Conservation (phyloP, 1,140 invertebrate species). For the Diorhabda carinulata region DNA sequence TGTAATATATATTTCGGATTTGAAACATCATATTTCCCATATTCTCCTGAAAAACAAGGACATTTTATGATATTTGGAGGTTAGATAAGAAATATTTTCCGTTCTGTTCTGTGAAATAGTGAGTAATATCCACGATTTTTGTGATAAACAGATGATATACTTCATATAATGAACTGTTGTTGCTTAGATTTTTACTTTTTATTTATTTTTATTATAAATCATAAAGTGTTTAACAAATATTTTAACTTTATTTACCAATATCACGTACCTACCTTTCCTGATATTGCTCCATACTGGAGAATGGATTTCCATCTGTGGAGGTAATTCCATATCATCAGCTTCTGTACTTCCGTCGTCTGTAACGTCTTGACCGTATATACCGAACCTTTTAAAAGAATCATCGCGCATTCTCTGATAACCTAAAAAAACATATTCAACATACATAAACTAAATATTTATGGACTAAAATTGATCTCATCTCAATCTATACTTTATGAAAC, state of each 20-base stretch:
- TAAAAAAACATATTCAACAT: slow-evolving; percentile 1
- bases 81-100: background rate
- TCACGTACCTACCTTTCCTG: slow-evolving; percentile 38
- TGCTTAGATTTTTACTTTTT: too few relatives aligned
- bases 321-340: slow-evolving; percentile 34
- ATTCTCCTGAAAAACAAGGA: slow-evolving; percentile 37
- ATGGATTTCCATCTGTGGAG: slow-evolving; percentile 40
- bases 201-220: too few relatives aligned
- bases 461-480: background rate
- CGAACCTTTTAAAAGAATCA: slow-evolving; percentile 30
- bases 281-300: slow-evolving; percentile 47
- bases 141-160: background rate
- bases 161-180: too few relatives aligned
- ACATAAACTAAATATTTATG: background rate
- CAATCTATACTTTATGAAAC: too few relatives aligned
- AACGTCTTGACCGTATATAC: slow-evolving; percentile 40
- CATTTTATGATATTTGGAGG: background rate
- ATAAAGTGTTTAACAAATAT: too few relatives aligned
- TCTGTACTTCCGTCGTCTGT: slow-evolving; percentile 29
- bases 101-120: background rate
- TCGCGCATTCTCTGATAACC: slow-evolving; percentile 38
- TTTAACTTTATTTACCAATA: too few relatives aligned
- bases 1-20: slow-evolving; percentile 32
- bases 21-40: slow-evolving; percentile 40
- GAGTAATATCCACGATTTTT: background rate